These are phyloP conservation scores for Thalassophryne amazonica DNA, from an alignment of 2,797 vertebrate genomes.

Conservation along the genomic window DNA sequence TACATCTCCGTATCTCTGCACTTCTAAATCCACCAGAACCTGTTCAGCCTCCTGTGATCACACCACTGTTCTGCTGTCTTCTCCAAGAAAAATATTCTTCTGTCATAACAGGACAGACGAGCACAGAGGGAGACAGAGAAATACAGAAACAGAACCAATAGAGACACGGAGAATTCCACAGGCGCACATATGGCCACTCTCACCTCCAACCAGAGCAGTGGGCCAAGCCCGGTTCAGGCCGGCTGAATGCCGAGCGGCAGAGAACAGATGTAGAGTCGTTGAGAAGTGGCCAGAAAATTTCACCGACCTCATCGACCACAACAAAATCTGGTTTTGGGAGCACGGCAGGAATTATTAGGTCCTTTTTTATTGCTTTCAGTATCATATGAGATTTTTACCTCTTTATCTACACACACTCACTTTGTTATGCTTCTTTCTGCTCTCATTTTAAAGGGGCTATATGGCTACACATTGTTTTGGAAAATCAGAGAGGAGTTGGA, in stretches of 20 bases:
- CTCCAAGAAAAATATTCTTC: conserved; percentile 40
- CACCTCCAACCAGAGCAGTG: not conserved
- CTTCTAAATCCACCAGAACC: conserved; percentile 6
- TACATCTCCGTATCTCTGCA: not conserved
- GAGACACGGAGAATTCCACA: conserved; percentile 11
- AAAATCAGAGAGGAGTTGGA: too few species aligned
- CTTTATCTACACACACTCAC: not conserved
- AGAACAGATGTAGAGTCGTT: not conserved
- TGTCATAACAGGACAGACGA: conserved; percentile 26
- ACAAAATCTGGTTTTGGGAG: conserved; percentile 5
- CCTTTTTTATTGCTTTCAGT: conserved; percentile 22
- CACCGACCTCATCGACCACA: conserved; percentile 14
- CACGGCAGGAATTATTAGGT: conserved; percentile 8
- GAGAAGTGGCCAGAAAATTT: conserved; percentile 9
- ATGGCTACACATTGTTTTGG: too few species aligned
- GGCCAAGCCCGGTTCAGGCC: conserved; percentile 14
- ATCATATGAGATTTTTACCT: not conserved
- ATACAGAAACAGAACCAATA: conserved; percentile 1
- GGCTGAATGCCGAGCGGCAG: conserved; percentile 4
- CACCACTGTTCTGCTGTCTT: conserved; percentile 10
- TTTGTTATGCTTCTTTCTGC: not conserved
- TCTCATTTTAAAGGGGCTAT: not conserved
- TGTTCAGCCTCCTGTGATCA: conserved; percentile 10
- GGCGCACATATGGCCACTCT: not conserved
- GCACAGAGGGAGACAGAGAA: not conserved